These are phyloP conservation scores for chimpanzee (Pan troglodytes) DNA, from an alignment of 2,113 vertebrate genomes.

Conservation along the genomic window DNA sequence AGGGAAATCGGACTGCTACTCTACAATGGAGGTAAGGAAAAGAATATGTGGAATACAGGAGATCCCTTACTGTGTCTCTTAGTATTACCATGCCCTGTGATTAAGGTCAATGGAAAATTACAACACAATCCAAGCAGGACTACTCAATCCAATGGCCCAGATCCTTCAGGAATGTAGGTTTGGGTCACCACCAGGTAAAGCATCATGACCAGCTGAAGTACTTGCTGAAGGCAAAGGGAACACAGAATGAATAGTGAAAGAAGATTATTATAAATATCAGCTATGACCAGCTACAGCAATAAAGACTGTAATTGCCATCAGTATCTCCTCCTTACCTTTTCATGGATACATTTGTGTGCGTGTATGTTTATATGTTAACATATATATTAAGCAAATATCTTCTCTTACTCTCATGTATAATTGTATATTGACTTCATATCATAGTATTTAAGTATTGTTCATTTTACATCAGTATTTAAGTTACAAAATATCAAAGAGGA, in stretches of 20 bases:
- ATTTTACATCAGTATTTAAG: neutral
- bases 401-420: neutral
- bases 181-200: neutral
- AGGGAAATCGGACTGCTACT: neutral
- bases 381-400: neutral
- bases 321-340: neutral
- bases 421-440: neutral
- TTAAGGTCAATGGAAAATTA: neutral
- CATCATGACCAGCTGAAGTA: neutral
- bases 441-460: neutral
- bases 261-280: neutral
- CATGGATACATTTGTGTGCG: neutral
- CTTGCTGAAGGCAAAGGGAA: neutral
- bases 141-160: neutral
- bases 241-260: neutral
- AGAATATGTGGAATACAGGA: neutral
- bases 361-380: neutral
- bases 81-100: neutral
- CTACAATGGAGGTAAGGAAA: neutral
- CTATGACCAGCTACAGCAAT: neutral
- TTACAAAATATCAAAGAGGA: neutral
- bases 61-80: neutral
- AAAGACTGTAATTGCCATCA: neutral
- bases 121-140: neutral
- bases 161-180: neutral